These are phyloP conservation scores for Onychostoma macrolepis DNA, from an alignment of 2,113 vertebrate species.

Conservation along the genomic window DNA sequence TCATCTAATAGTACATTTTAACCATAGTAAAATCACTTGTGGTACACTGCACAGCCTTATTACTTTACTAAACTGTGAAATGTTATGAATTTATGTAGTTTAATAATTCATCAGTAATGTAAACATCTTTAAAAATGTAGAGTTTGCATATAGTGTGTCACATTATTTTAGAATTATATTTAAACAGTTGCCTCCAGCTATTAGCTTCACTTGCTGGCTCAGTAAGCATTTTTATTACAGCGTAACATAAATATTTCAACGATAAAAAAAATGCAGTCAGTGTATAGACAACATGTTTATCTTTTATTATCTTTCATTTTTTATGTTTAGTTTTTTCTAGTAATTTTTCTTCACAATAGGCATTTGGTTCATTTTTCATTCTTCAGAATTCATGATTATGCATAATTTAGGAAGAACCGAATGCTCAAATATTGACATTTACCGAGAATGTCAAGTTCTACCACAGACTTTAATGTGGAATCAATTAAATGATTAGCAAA, in stretches of 20 bases:
- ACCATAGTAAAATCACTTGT: not conserved
- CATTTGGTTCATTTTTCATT: not conserved
- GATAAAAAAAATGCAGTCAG: not conserved
- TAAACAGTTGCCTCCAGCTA: constrained; percentile 1
- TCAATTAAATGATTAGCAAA: not conserved
- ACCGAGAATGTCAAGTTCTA: not conserved
- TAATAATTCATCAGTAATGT: constrained; percentile 7
- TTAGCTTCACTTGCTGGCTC: not conserved
- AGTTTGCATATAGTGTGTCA: not conserved
- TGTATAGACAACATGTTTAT: not conserved
- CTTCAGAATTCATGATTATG: not conserved
- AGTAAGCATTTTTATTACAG: not conserved
- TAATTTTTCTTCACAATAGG: not conserved
- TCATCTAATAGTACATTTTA: not conserved
- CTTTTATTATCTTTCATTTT: not conserved
- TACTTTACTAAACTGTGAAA: not conserved
- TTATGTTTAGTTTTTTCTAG: not conserved
- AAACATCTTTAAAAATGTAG: constrained; percentile 20
- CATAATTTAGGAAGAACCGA: not conserved
- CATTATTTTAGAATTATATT: constrained; percentile 6
- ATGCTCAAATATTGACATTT: not conserved
- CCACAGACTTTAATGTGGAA: not conserved
- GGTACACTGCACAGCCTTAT: not conserved
- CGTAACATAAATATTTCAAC: not conserved
- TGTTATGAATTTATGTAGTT: constrained; percentile 9